Evolutionary conservation across 2,888 invertebrate genomes (phyloP).

Genomic region (Drosophila nigricruria): DNA sequence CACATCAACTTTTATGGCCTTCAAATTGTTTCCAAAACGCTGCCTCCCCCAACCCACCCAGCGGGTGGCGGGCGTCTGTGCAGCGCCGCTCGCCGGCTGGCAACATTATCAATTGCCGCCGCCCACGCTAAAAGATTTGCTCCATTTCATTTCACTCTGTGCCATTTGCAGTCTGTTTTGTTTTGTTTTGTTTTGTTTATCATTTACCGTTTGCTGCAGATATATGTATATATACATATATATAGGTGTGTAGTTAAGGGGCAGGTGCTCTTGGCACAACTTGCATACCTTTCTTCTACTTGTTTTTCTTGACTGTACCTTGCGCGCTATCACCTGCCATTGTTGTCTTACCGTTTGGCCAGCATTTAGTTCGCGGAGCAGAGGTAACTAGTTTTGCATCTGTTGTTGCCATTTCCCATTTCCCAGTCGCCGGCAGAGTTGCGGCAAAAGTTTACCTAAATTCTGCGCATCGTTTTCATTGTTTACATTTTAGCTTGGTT

Average conservation of each 20-base stretch:
- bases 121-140: constrained; percentile 67
- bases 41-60: constrained; percentile 24
- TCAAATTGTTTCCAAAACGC: constrained; percentile 80
- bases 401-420: constrained; percentile 18
- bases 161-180: constrained; percentile 47
- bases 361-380: constrained; percentile 21
- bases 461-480: constrained; percentile 54
- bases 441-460: constrained; percentile 49
- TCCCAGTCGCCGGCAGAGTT: constrained; percentile 12
- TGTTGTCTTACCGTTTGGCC: constrained; percentile 23
- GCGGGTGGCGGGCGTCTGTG: constrained; percentile 33
- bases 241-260: neutral
- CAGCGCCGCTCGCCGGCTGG: constrained; percentile 42
- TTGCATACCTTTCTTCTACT: constrained; percentile 1
- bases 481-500: constrained; percentile 58
- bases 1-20: constrained; percentile 82
- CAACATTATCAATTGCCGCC: constrained; percentile 71
- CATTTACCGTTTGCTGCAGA: constrained; percentile 19
- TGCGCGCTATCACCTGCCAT: constrained; percentile 28
- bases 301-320: constrained; percentile 6
- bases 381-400: constrained; percentile 54
- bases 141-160: constrained; percentile 63
- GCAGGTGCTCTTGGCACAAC: constrained; percentile 29
- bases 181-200: constrained; percentile 38
- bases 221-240: neutral